These are phyloP conservation scores for Nomada ruficornis DNA, from an alignment of 2,888 invertebrate genomes.

Conservation along the genomic window DNA sequence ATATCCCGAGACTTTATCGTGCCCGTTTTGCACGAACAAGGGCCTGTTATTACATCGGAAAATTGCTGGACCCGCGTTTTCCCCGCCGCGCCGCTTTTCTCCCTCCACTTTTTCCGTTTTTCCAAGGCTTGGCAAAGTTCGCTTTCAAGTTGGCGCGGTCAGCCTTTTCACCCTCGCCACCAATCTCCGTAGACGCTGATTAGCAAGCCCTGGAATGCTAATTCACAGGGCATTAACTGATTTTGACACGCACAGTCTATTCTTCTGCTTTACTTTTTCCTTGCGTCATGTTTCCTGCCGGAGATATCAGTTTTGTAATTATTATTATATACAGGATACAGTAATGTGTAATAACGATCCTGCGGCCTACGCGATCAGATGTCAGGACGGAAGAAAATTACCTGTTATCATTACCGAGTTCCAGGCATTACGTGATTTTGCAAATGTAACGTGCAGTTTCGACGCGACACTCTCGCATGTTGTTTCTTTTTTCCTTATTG, in stretches of 20 bases:
- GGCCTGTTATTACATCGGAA: slow-evolving; percentile 67
- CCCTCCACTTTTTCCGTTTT: neutral
- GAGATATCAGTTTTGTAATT: no score
- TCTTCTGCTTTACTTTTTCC: no score
- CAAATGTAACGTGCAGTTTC: neutral
- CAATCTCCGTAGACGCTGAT: no score
- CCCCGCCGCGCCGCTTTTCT: neutral
- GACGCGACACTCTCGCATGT: no score
- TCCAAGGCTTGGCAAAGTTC: slow-evolving; percentile 9
- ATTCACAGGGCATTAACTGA: no score
- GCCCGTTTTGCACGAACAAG: slow-evolving; percentile 62
- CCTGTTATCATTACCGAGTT: slow-evolving; percentile 62
- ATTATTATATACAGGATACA: no score
- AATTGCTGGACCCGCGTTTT: slow-evolving; percentile 59
- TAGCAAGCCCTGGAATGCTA: no score
- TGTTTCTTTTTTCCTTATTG: no score
- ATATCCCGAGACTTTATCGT: slow-evolving; percentile 65
- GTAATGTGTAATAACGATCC: no score
- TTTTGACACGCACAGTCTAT: no score
- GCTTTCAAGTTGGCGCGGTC: slow-evolving; percentile 10
- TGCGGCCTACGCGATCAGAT: slow-evolving; percentile 47
- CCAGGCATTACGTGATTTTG: slow-evolving; percentile 46
- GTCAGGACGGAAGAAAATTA: slow-evolving; percentile 65
- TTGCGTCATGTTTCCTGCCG: no score
- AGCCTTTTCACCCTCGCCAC: neutral